These are phyloP conservation scores for Caenorhabditis japonica DNA, from an alignment of 2,888 invertebrate genomes.

Conservation along the genomic window DNA sequence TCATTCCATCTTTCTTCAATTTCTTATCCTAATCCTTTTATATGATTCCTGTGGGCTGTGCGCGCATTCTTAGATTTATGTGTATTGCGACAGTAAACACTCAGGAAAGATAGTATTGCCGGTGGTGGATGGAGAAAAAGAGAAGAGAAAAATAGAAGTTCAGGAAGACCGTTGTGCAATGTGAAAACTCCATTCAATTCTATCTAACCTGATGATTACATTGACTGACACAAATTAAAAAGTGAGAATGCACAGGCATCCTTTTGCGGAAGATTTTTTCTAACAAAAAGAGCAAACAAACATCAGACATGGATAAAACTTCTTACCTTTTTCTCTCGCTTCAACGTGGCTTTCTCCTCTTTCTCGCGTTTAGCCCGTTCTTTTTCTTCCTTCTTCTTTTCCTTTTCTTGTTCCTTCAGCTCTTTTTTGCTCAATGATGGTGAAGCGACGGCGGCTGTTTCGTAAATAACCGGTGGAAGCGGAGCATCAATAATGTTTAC, in stretches of 20 bases:
- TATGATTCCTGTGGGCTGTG: constrained; percentile 38
- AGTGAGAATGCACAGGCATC: constrained; percentile 39
- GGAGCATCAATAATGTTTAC: constrained; percentile 80
- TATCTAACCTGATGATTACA: constrained; percentile 43
- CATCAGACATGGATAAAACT: not conserved
- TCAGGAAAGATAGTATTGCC: constrained; percentile 19
- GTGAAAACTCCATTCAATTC: constrained; percentile 11
- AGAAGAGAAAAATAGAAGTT: not conserved
- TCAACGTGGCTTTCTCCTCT: constrained; percentile 68
- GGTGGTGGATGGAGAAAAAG: not conserved
- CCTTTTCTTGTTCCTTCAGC: constrained; percentile 63
- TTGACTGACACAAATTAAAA: constrained; percentile 26
- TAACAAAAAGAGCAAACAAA: constrained; percentile 26
- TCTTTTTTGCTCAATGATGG: constrained; percentile 63
- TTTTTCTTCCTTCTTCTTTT: constrained; percentile 67
- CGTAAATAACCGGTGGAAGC: constrained; percentile 25
- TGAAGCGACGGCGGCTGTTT: constrained; percentile 44
- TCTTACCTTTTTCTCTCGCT: constrained; percentile 62
- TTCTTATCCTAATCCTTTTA: constrained; percentile 29
- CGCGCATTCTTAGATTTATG: not conserved
- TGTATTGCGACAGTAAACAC: constrained; percentile 21
- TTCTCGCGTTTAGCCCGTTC: constrained; percentile 73
- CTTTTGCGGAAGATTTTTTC: constrained; percentile 30
- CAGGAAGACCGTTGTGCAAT: constrained; percentile 13
- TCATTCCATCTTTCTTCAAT: constrained; percentile 13